A percentile compares a stretch with the other conserved stretches of the same genome.
phyloP scores from a whole-genome alignment of 2,113 vertebrate genomes.

The Aegithalos caudatus region DNA sequence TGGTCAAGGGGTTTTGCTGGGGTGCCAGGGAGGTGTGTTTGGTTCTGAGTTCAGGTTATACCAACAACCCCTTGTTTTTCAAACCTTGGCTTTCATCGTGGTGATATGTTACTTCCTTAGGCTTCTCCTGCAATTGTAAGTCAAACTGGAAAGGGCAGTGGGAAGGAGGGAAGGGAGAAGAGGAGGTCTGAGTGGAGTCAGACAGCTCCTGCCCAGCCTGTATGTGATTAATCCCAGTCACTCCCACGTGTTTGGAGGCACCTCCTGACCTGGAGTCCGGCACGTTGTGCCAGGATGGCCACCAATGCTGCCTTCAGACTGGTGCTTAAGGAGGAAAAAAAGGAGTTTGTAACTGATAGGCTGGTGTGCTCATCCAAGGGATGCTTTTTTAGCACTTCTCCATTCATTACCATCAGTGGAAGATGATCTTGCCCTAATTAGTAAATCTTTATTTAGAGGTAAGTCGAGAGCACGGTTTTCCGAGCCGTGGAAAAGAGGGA shows the following conservation, averaged over 20 bases:
- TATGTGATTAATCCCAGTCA: neutral
- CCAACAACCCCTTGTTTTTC: neutral
- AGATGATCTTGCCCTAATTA: neutral
- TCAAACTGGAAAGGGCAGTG: neutral
- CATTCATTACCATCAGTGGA: neutral
- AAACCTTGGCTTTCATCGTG: neutral
- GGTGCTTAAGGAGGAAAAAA: neutral
- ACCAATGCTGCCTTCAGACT: neutral
- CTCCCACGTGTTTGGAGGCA: neutral
- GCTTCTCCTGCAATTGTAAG: neutral
- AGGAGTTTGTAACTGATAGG: neutral
- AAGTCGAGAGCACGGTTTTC: neutral
- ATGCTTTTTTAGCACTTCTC: neutral
- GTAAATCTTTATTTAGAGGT: neutral
- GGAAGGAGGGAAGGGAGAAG: neutral
- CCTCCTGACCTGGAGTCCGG: neutral
- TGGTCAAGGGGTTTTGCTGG: accelerated
- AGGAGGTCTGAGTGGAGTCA: neutral
- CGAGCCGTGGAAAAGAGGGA: neutral
- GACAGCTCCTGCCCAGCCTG: neutral
- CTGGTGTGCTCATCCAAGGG: neutral
- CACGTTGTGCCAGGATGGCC: neutral
- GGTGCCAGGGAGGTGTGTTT: neutral
- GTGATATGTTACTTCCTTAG: neutral
- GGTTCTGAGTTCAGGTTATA: neutral